phyloP scores from a whole-genome alignment of 2,797 vertebrate species.

The Hemibagrus guttatus region DNA sequence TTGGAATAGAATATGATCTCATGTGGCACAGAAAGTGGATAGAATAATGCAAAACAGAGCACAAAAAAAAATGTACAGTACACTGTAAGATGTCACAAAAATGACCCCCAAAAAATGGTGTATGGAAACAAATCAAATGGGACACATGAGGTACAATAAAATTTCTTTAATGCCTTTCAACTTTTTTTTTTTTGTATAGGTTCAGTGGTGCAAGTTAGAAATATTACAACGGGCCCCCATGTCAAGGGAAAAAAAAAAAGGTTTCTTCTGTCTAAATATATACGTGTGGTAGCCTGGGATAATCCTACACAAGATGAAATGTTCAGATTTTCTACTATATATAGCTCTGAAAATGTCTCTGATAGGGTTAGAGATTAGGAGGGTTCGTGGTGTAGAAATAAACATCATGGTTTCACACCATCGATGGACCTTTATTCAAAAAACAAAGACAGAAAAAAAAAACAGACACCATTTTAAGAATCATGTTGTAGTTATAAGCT shows the following conservation, averaged over 20 bases:
- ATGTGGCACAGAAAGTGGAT: background rate
- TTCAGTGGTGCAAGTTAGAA: slow-evolving; percentile 19
- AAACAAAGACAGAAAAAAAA: background rate
- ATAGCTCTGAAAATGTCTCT: background rate
- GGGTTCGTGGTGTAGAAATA: background rate
- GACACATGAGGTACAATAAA: slow-evolving; percentile 37
- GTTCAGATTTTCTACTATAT: background rate
- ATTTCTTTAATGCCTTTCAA: slow-evolving; percentile 36
- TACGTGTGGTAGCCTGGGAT: background rate
- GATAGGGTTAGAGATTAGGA: too few relatives aligned
- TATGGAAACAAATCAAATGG: slow-evolving; percentile 44
- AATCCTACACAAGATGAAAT: background rate
- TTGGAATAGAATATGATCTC: background rate
- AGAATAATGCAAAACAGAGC: background rate
- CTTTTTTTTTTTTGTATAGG: slow-evolving; percentile 30
- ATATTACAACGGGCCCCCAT: slow-evolving; percentile 16
- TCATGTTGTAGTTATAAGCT: background rate
- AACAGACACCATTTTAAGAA: background rate
- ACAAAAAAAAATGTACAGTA: background rate
- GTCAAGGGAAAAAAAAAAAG: background rate
- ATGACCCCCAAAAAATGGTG: background rate
- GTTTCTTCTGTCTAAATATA: background rate
- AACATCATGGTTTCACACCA: background rate
- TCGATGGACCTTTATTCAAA: background rate
- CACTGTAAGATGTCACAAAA: background rate